phyloP scores from a whole-genome alignment of 2,113 vertebrate genomes.

The Anguilla japonica region DNA sequence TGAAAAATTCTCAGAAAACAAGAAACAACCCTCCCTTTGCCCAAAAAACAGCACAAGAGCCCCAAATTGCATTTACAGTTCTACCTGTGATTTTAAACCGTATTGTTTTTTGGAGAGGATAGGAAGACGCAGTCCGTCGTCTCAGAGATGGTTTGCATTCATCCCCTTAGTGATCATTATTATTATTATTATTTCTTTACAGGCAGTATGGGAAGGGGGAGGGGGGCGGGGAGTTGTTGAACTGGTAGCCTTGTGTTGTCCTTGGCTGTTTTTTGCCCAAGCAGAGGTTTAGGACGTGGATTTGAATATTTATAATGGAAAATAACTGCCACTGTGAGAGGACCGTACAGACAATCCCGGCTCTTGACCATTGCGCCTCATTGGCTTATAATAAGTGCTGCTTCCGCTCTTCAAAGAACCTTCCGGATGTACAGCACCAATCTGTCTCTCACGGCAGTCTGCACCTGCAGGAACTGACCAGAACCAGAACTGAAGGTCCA shows the following conservation, averaged over 20 bases:
- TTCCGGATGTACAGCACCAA: constrained; percentile 57
- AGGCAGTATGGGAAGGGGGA: constrained; percentile 45
- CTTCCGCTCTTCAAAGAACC: constrained; percentile 65
- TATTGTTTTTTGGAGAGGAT: constrained; percentile 44
- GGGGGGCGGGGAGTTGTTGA: constrained; percentile 51
- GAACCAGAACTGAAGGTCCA: neutral
- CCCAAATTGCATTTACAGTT: constrained; percentile 61
- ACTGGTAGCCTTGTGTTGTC: constrained; percentile 69
- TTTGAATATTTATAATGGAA: constrained; percentile 98
- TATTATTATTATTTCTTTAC: constrained; percentile 16
- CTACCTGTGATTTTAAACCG: neutral
- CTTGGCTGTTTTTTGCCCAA: constrained; percentile 79
- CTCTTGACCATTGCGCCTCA: constrained; percentile 66
- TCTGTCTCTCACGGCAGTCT: constrained; percentile 44
- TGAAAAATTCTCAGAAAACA: constrained; percentile 56
- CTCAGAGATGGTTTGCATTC: constrained; percentile 63
- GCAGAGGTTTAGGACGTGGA: constrained; percentile 91
- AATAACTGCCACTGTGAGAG: constrained; percentile 94
- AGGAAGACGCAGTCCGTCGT: constrained; percentile 50
- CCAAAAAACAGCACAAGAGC: constrained; percentile 42
- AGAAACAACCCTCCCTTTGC: neutral
- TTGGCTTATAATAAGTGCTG: constrained; percentile 54
- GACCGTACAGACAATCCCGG: constrained; percentile 50
- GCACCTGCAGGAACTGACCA: constrained; percentile 25
- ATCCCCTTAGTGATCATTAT: constrained; percentile 75